Conservation (phyloP, 2,797 vertebrate genomes). For the Adelosebastes latens region DNA sequence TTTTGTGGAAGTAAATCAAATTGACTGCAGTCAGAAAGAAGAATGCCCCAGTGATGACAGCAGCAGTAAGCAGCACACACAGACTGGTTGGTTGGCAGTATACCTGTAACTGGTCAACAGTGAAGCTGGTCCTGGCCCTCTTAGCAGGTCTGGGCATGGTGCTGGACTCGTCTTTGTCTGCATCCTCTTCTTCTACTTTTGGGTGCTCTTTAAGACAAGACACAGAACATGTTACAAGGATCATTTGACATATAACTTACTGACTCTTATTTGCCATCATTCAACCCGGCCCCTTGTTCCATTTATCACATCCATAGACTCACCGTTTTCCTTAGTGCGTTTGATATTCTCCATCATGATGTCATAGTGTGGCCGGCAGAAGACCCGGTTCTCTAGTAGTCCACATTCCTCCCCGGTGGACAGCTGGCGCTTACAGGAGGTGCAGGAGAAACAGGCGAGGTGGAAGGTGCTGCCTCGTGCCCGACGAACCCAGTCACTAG, state of each 20-base stretch:
- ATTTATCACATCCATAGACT: slow-evolving; percentile 32
- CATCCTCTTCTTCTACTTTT: slow-evolving; percentile 86
- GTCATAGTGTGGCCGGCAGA: slow-evolving; percentile 93
- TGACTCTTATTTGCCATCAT: background rate
- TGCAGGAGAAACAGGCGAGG: slow-evolving; percentile 94
- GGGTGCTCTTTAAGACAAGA: slow-evolving; percentile 84
- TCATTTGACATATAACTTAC: background rate
- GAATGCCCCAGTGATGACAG: background rate
- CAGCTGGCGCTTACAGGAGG: slow-evolving; percentile 94
- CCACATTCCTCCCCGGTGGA: slow-evolving; percentile 97
- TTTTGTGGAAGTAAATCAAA: background rate
- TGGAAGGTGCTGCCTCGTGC: slow-evolving; percentile 95
- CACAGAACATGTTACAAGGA: background rate
- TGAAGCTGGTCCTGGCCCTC: slow-evolving; percentile 97
- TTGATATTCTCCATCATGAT: slow-evolving; percentile 93
- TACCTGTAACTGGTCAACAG: slow-evolving; percentile 96
- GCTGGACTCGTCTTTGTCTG: slow-evolving; percentile 86
- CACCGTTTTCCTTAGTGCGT: slow-evolving; percentile 91
- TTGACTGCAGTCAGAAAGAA: background rate
- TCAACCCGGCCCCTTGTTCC: background rate
- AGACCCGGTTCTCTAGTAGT: slow-evolving; percentile 92
- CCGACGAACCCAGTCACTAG: slow-evolving; percentile 95
- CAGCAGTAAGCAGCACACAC: background rate
- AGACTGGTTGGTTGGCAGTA: background rate
- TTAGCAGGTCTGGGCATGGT: slow-evolving; percentile 90